These are phyloP conservation scores for Synanthedon myopaeformis DNA, from an alignment of 2,888 invertebrate genomes.

Conservation along the genomic window DNA sequence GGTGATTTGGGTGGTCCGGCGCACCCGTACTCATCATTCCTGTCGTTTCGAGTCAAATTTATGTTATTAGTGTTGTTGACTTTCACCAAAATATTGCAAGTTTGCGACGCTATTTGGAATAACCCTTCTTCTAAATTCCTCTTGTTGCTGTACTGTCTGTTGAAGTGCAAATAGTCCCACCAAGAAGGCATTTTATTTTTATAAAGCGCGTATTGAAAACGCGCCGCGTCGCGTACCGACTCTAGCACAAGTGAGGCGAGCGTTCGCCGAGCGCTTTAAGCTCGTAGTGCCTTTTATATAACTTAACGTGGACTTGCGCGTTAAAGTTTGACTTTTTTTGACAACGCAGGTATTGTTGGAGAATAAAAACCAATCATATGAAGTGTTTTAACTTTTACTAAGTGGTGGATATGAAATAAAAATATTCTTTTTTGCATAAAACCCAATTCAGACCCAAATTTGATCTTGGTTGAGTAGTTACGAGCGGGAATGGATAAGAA, in stretches of 20 bases:
- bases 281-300: conserved; percentile 10
- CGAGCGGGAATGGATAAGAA: no score
- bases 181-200: conserved; percentile 69
- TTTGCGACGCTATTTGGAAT: conserved; percentile 83
- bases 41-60: conserved; percentile 73
- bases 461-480: no score
- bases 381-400: neutral
- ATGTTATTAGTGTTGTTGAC: conserved; percentile 82
- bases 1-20: conserved; percentile 38
- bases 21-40: conserved; percentile 73
- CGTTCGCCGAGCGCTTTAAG: conserved; percentile 8
- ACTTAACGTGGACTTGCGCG: conserved; percentile 45
- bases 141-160: conserved; percentile 62
- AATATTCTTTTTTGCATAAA: no score
- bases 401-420: no score
- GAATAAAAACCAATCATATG: conserved; percentile 7
- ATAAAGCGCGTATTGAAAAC: conserved; percentile 8
- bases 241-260: conserved; percentile 12
- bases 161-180: conserved; percentile 72
- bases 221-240: conserved; percentile 12
- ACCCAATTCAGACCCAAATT: no score
- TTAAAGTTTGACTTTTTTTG: conserved; percentile 37
- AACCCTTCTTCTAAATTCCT: conserved; percentile 80
- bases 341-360: conserved; percentile 9
- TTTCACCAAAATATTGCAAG: conserved; percentile 81